Conservation (phyloP, 2,113 vertebrate species). For the Rafetus swinhoei region DNA sequence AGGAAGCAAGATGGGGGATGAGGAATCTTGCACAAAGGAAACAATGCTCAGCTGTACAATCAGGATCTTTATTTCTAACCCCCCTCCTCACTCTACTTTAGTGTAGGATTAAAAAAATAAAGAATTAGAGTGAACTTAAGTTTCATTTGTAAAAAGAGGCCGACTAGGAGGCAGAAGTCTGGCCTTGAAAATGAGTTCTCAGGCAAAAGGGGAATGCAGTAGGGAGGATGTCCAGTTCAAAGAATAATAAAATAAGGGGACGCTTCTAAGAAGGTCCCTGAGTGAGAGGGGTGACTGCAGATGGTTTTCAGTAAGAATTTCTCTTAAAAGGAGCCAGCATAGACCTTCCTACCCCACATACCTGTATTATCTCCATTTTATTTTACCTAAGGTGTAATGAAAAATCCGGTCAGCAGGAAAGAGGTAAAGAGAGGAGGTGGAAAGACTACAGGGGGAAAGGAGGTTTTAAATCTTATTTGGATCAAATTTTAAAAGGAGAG, state of each 20-base stretch:
- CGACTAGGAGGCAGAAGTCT: background rate
- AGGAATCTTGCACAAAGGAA: background rate
- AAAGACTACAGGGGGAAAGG: background rate
- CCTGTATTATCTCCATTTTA: background rate
- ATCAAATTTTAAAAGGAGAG: background rate
- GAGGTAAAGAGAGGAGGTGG: background rate
- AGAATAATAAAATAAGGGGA: background rate
- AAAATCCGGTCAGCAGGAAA: background rate
- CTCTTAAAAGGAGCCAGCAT: background rate
- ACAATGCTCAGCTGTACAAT: background rate
- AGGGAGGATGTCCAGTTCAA: background rate
- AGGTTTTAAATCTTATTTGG: background rate
- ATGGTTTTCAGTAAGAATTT: background rate
- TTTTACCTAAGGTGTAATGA: background rate
- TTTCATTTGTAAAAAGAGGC: background rate
- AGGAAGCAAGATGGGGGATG: background rate
- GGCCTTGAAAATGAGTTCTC: background rate
- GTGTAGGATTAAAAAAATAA: background rate
- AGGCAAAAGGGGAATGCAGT: background rate
- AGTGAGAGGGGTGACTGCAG: background rate
- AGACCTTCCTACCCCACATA: background rate
- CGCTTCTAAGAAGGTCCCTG: background rate
- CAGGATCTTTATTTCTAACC: conserved; percentile 25
- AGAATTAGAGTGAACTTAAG: background rate
- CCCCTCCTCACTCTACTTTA: background rate